These are phyloP conservation scores for Rafetus swinhoei DNA, from an alignment of 2,113 vertebrate species.

Conservation along the genomic window DNA sequence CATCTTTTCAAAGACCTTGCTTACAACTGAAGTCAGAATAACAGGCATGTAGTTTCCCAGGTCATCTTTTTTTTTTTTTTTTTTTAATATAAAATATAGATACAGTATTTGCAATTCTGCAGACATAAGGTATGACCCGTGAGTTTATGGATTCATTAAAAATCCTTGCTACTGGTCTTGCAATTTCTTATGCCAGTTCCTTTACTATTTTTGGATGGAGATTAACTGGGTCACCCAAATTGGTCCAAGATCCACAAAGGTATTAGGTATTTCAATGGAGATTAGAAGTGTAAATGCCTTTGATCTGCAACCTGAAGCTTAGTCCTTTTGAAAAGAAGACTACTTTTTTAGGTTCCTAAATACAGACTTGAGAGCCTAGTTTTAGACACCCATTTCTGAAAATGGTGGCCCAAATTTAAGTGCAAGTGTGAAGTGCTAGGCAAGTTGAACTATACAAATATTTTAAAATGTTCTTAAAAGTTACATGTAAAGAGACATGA, in stretches of 20 bases:
- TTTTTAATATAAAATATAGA: background rate
- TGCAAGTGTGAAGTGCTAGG: conserved; percentile 29
- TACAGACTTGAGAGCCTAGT: background rate
- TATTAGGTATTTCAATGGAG: background rate
- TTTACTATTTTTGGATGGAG: background rate
- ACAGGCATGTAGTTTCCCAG: background rate
- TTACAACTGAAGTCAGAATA: background rate
- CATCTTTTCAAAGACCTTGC: background rate
- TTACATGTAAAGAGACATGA: conserved; percentile 49
- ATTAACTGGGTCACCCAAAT: background rate
- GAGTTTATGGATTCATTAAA: background rate
- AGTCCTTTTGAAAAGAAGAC: conserved; percentile 3
- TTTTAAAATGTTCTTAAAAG: conserved; percentile 74
- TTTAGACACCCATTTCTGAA: conserved; percentile 43
- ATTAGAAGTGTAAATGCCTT: background rate
- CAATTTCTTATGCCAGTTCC: background rate
- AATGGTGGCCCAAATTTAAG: conserved; percentile 62
- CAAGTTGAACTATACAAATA: conserved; percentile 63
- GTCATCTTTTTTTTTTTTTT: background rate
- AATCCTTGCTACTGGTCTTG: background rate
- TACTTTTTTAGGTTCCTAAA: conserved; percentile 3
- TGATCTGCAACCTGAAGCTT: background rate
- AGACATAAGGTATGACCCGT: background rate
- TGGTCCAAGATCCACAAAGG: background rate
- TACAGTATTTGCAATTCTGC: background rate